Percentiles rank a stretch among this genome's conserved stretches.
Evolutionary conservation across 2,113 vertebrate genomes (phyloP).

Genomic region (Psilopsiagon aymara): DNA sequence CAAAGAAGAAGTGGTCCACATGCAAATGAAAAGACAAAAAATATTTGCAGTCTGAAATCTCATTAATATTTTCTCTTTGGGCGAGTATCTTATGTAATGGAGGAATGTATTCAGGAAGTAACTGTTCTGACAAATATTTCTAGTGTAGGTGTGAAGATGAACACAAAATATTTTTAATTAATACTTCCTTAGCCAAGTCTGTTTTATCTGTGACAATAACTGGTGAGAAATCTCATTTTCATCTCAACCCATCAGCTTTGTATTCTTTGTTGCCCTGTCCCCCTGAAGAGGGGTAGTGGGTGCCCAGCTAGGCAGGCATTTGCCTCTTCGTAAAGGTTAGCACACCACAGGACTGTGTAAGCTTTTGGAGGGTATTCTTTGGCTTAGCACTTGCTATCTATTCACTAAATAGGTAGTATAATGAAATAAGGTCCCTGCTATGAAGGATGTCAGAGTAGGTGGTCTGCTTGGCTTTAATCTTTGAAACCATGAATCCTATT

Average conservation of each 20-base stretch:
- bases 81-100: neutral
- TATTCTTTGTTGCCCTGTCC: neutral
- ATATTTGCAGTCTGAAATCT: neutral
- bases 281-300: neutral
- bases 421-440: neutral
- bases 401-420: neutral
- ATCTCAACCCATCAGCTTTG: neutral
- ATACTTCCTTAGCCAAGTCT: neutral
- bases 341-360: neutral
- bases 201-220: neutral
- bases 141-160: neutral
- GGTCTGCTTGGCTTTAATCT: neutral
- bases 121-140: neutral
- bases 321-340: neutral
- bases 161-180: neutral
- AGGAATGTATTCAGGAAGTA: neutral
- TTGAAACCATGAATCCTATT: conserved; percentile 2
- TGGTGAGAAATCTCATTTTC: neutral
- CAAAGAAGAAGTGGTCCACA: neutral
- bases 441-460: neutral
- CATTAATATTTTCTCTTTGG: neutral
- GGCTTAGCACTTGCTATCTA: neutral
- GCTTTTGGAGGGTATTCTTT: neutral
- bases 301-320: neutral
- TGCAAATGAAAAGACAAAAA: neutral